A percentile compares a stretch with the other conserved stretches of the same genome.
These are phyloP conservation scores for Empis livida DNA, from an alignment of 2,888 invertebrate genomes.

Conservation along the genomic window DNA sequence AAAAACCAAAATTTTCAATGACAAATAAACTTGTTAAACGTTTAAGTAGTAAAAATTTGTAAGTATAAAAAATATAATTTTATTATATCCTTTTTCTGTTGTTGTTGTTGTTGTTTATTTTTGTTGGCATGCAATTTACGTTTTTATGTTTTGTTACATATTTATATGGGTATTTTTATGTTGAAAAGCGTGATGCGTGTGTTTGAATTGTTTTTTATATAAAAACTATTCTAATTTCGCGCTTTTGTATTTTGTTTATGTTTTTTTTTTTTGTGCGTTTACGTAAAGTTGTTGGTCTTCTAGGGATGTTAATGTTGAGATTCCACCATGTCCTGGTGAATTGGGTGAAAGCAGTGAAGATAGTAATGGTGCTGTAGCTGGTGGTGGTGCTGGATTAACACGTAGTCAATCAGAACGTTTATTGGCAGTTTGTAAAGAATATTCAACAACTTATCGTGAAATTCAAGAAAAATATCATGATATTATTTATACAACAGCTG, in stretches of 20 bases:
- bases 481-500: slow-evolving; percentile 57
- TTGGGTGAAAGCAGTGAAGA: slow-evolving; percentile 36
- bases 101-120: neutral
- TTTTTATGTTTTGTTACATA: too few relatives aligned
- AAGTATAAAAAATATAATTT: slow-evolving; percentile 33
- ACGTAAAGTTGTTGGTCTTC: slow-evolving; percentile 11
- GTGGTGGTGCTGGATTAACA: slow-evolving; percentile 38
- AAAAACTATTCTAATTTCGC: too few relatives aligned
- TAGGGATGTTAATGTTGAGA: slow-evolving; percentile 33
- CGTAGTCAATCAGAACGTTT: slow-evolving; percentile 52
- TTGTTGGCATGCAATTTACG: too few relatives aligned
- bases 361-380: slow-evolving; percentile 22
- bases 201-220: too few relatives aligned
- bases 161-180: too few relatives aligned
- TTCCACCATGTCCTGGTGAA: slow-evolving; percentile 38
- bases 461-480: slow-evolving; percentile 77
- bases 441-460: slow-evolving; percentile 57
- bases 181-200: too few relatives aligned
- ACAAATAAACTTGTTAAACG: slow-evolving; percentile 62
- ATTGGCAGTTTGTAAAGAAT: slow-evolving; percentile 49
- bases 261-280: too few relatives aligned
- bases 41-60: slow-evolving; percentile 68
- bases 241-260: too few relatives aligned
- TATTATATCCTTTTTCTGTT: too few relatives aligned
- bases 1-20: slow-evolving; percentile 59